Base-by-base conservation (phyloP, 2,113 vertebrate genomes). In the Thunnus thynnus region DNA sequence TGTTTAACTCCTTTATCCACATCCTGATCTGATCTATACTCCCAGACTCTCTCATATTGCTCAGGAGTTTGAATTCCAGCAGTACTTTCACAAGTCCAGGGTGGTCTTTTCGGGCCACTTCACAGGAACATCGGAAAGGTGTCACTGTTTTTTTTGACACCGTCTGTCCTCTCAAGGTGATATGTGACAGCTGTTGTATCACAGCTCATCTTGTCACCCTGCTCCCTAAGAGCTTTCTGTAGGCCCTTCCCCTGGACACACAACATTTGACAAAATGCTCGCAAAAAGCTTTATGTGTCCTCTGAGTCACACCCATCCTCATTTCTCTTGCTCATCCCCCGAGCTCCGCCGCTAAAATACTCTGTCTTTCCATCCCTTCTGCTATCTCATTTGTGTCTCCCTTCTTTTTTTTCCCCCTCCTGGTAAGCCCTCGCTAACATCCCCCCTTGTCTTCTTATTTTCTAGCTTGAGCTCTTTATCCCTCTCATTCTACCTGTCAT, bases 91-190 rank as follows among this genome's bases (percentile, higher is more conserved):
- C 55, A 58, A 7, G 70, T 72, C 20, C 30, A 36, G 16, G 70
- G 67, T 81, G 82, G 81, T 84, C 73, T 83, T 73, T 80, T 46
- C 1, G 13, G 69, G 52, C 57, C 61, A 70, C 73, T 90, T 88
- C 65, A 86, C 81, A 64, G 61, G 61, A 85, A 50, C 68, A 80
- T 83, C 56, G 68, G 64, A 22, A 50, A 60, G 25, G 62, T 71
- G 77, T 68, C 64, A 54, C 61, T 6, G 22, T 76, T 74, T 86
- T 73, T 58, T 65, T 72, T 75, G 25, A 72, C 73, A 74, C 30
- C 9, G 6, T 44, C 57, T 61, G 77, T 78, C 64, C 70, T 89
- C 70, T 87, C 55, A 91, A 88, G 85, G 88, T 86, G 85, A 89
- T 62, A 72, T 62, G 52, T 62, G 76, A 85, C 85, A 88, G 81